Percentiles rank a stretch among this genome's conserved stretches.
Evolutionary conservation across 2,888 invertebrate species (phyloP).

Genomic region (Coleophora deauratella): DNA sequence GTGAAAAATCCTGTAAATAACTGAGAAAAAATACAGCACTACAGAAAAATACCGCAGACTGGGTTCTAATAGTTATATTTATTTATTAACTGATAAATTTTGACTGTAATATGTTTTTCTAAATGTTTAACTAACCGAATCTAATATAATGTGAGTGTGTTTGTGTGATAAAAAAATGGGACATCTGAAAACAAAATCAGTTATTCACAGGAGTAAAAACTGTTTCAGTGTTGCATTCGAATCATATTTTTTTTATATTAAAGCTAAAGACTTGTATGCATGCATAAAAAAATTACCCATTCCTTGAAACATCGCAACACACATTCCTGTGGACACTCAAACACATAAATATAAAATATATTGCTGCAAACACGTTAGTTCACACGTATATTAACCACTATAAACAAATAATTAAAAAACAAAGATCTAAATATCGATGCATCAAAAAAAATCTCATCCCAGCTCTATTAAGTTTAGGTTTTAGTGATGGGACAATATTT

Average conservation of each 20-base stretch:
- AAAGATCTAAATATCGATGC: too few species aligned
- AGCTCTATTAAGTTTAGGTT: constrained; percentile 3
- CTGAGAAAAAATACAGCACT: constrained; percentile 30
- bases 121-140: constrained; percentile 16
- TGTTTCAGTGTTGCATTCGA: constrained; percentile 20
- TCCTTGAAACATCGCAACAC: constrained; percentile 58
- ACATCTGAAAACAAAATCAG: constrained; percentile 34
- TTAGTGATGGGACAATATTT: too few species aligned
- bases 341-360: constrained; percentile 37
- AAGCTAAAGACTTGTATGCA: constrained; percentile 15
- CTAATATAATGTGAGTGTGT: constrained; percentile 3
- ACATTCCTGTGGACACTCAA: constrained; percentile 68
- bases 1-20: constrained; percentile 57
- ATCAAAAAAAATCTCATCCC: neutral
- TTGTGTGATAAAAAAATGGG: constrained; percentile 14
- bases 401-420: too few species aligned
- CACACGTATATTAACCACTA: too few species aligned
- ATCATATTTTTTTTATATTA: neutral
- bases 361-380: constrained; percentile 9
- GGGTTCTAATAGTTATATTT: constrained; percentile 23
- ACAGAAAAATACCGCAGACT: constrained; percentile 40
- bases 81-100: too few species aligned
- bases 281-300: constrained; percentile 56
- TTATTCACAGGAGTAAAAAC: constrained; percentile 59
- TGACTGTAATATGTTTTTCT: too few species aligned